phyloP scores from a whole-genome alignment of 2,888 invertebrate genomes.

The Drosophila ezoana region DNA sequence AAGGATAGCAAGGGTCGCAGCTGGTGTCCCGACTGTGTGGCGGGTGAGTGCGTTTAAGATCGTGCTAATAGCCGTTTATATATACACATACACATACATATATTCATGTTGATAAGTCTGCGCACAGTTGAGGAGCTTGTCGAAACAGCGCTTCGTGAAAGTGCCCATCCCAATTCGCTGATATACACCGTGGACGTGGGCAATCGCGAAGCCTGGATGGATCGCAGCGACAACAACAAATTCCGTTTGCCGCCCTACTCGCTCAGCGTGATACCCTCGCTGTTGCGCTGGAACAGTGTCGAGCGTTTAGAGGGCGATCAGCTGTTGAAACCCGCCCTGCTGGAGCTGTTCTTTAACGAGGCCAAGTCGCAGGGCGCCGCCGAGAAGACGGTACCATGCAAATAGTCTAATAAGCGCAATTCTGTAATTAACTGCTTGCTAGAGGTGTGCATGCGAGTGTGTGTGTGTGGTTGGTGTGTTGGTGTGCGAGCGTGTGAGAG shows the following conservation, averaged over 20 bases:
- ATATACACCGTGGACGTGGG: slow-evolving; percentile 92
- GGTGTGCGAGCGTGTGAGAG: not conserved
- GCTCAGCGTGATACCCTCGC: slow-evolving; percentile 90
- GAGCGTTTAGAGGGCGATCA: slow-evolving; percentile 92
- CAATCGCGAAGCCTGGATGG: slow-evolving; percentile 90
- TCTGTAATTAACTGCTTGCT: slow-evolving; percentile 7
- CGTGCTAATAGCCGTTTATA: not conserved
- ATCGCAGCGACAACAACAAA: slow-evolving; percentile 88
- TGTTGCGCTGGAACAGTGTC: slow-evolving; percentile 85
- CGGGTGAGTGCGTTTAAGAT: slow-evolving; percentile 86
- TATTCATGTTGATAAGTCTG: not conserved
- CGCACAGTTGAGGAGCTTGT: slow-evolving; percentile 86
- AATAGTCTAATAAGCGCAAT: slow-evolving; percentile 16
- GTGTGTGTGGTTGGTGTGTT: too few relatives aligned
- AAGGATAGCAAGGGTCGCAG: slow-evolving; percentile 87
- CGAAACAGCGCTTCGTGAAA: slow-evolving; percentile 86
- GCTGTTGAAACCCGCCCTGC: slow-evolving; percentile 88
- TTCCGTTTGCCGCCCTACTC: slow-evolving; percentile 89
- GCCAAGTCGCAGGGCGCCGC: slow-evolving; percentile 28
- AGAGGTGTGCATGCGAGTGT: not conserved
- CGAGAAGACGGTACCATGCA: slow-evolving; percentile 24
- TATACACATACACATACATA: not conserved
- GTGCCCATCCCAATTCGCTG: slow-evolving; percentile 86
- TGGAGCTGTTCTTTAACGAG: slow-evolving; percentile 91
- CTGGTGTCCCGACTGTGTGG: slow-evolving; percentile 95